These are phyloP conservation scores for Panagrolaimus sp. DNA, from an alignment of 1,140 invertebrate species.

Conservation along the genomic window DNA sequence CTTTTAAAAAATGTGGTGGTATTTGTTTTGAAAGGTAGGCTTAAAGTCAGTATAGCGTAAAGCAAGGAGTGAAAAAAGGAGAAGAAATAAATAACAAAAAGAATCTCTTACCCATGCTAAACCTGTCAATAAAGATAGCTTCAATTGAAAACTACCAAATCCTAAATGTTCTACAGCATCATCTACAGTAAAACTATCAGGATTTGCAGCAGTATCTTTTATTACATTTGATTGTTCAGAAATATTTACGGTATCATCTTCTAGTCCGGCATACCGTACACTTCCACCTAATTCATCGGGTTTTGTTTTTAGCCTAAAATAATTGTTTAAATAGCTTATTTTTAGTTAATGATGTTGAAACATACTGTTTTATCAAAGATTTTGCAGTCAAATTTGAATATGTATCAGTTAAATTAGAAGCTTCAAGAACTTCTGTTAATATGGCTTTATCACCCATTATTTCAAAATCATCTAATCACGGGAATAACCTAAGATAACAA, in stretches of 20 bases:
- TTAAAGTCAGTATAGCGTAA: constrained; percentile 6
- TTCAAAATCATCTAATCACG: no score
- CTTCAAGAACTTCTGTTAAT: constrained; percentile 50
- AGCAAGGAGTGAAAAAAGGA: background rate
- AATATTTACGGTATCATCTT: constrained; percentile 31
- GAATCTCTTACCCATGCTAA: constrained; percentile 62
- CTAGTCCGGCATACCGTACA: constrained; percentile 40
- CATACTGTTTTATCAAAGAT: constrained; percentile 48
- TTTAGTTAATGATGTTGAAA: no score
- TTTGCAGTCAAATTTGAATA: constrained; percentile 51
- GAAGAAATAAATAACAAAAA: background rate
- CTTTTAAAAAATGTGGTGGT: no score
- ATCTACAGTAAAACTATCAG: constrained; percentile 86
- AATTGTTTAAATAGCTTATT: background rate
- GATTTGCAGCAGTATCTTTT: constrained; percentile 18
- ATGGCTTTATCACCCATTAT: constrained; percentile 54
- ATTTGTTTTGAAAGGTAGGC: no score
- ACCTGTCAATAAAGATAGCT: constrained; percentile 63
- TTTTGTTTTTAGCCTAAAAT: constrained; percentile 23
- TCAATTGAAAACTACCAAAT: constrained; percentile 91
- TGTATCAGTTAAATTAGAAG: constrained; percentile 53
- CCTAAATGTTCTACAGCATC: constrained; percentile 89
- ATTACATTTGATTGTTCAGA: constrained; percentile 50
- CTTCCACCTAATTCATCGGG: constrained; percentile 18
- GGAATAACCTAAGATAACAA: background rate